Conservation (phyloP, 2,797 vertebrate species). For the Macroramphosus scolopax region DNA sequence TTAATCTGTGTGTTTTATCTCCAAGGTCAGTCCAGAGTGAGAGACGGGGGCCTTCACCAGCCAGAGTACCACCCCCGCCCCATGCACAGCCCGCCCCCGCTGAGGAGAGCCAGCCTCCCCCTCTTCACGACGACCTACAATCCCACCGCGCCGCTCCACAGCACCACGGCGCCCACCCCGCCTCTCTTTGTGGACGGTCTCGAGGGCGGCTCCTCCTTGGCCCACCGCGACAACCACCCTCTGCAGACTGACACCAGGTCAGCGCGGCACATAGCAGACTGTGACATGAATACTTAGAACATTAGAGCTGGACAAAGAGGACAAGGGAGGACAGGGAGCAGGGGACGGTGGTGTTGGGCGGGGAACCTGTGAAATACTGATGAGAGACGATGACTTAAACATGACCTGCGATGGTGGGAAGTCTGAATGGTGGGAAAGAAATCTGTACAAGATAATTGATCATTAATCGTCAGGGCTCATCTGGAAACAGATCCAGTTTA, state of each 20-base stretch:
- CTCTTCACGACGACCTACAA: slow-evolving; percentile 70
- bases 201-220: slow-evolving; percentile 58
- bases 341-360: slow-evolving; percentile 21
- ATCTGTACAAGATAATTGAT: too few relatives aligned
- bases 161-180: slow-evolving; percentile 61
- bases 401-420: slow-evolving; percentile 22
- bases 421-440: too few relatives aligned
- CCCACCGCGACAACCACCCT: slow-evolving; percentile 61
- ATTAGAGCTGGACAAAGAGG: slow-evolving; percentile 36
- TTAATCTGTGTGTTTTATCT: slow-evolving; percentile 32
- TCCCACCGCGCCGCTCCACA: slow-evolving; percentile 60
- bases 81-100: slow-evolving; percentile 89
- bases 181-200: slow-evolving; percentile 75
- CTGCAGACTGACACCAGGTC: slow-evolving; percentile 75
- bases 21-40: slow-evolving; percentile 50
- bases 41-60: slow-evolving; percentile 51
- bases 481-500: too few relatives aligned
- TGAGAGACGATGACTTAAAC: slow-evolving; percentile 18
- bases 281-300: slow-evolving; percentile 44
- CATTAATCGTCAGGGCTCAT: too few relatives aligned
- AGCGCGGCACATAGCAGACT: slow-evolving; percentile 36
- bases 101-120: slow-evolving; percentile 83
- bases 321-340: slow-evolving; percentile 36
- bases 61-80: slow-evolving; percentile 75
- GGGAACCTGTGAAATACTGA: slow-evolving; percentile 49